These are phyloP conservation scores for Varanus salvator DNA, from an alignment of 2,113 vertebrate genomes.

Conservation along the genomic window DNA sequence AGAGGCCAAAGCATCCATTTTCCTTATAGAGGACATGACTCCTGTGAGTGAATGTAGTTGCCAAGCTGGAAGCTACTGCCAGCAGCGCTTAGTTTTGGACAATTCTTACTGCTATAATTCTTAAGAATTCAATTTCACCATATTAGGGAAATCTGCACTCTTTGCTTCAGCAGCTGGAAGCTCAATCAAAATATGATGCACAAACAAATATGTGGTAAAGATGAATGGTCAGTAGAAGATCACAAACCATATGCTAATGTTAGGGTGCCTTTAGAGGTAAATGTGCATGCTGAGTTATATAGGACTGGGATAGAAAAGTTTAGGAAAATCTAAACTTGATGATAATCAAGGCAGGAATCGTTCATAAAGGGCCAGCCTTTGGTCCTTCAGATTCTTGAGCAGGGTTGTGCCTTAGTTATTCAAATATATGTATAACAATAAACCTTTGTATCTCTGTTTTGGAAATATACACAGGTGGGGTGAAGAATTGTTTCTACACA, in stretches of 20 bases:
- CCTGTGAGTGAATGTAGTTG: constrained; percentile 32
- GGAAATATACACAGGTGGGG: background rate
- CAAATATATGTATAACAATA: background rate
- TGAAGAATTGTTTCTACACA: too few relatives aligned
- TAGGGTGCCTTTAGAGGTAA: background rate
- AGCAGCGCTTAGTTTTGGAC: constrained; percentile 12
- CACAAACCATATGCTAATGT: background rate
- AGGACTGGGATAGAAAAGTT: background rate
- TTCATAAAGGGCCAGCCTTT: background rate
- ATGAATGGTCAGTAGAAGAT: background rate
- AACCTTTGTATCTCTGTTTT: background rate
- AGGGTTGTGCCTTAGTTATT: background rate
- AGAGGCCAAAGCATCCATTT: constrained; percentile 13
- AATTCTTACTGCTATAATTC: constrained; percentile 4
- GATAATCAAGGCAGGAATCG: constrained; percentile 15
- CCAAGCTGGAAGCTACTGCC: constrained; percentile 6
- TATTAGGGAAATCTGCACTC: constrained; percentile 16
- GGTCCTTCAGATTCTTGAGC: background rate
- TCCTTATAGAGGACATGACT: constrained; percentile 35
- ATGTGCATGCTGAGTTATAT: background rate
- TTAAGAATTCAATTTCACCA: constrained; percentile 7
- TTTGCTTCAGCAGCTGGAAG: background rate
- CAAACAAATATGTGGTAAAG: background rate
- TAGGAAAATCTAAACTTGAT: background rate
- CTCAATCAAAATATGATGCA: background rate